Base-by-base conservation (phyloP, 2,797 vertebrate species). In the Nothura maculosa region DNA sequence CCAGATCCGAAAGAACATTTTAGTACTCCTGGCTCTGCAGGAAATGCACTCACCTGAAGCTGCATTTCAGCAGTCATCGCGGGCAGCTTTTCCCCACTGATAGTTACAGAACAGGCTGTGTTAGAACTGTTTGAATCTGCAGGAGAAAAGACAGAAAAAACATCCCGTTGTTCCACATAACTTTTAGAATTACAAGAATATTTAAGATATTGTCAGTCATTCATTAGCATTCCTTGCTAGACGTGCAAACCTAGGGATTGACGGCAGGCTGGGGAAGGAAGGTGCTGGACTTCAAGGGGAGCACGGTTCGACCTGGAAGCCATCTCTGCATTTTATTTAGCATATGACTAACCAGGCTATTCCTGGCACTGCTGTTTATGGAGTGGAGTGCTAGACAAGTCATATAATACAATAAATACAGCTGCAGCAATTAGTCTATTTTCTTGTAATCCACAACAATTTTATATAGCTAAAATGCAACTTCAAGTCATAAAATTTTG, bases 61-160 rank as follows among this genome's bases (percentile, higher is more conserved):
- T 99, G 99, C 96, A 99, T 99, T 95, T 99, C 98, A 21, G 98
- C 97, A 11, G 98, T 98, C 98, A 99, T 98, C 61, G 98, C 96
- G 22, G 98, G 98, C 87, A 99, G 96, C 89, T 97, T 98, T 95
- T 99, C 98, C 22, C 97, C 97, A 69, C 98, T 97, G 45, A 99
- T 98, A 4, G 97, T 98, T 72, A 99, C 80, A 50, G 98, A 98
- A 81, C 98, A 97, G 64, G 96, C 58, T 2, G 97, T 87, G 70
- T 97, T 97, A 62, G 96, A 97, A 89, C 89, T 94, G 7, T 95
- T 94, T 25, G 90, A 81, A 43, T 95, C 98, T 98, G 91, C 34
- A 93, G 93, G 87, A 90, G 27, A 95, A 80, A 75, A 84, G 47
- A 94, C 78, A 89, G 25, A 63, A 43, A 55, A 18, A 62, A 79